Conservation (phyloP, 2,888 invertebrate genomes). For the Drosophila nigricruria region DNA sequence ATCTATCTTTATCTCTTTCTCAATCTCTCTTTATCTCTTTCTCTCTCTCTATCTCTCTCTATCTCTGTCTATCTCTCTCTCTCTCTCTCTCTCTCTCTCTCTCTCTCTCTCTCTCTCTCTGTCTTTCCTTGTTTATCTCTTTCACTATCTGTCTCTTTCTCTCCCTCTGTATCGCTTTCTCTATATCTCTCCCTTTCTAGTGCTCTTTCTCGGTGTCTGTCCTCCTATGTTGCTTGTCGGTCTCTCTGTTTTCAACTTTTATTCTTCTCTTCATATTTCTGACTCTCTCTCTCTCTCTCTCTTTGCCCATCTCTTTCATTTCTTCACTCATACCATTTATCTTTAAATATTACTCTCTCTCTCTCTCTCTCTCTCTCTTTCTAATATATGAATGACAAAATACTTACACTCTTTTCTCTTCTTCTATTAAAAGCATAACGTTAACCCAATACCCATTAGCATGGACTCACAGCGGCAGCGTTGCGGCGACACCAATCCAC, state of each 20-base stretch:
- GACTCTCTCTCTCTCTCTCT: not conserved
- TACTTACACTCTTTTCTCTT: not conserved
- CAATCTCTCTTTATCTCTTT: not conserved
- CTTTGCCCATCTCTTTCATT: too few species aligned
- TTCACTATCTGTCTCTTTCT: not conserved
- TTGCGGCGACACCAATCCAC: constrained; percentile 25
- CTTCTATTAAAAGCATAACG: not conserved
- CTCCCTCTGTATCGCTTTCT: not conserved
- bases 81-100: not conserved
- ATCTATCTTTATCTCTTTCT: not conserved
- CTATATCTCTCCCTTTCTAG: too few species aligned
- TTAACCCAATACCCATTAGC: not conserved
- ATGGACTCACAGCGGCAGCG: not conserved
- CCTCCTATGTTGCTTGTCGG: too few species aligned
- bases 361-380: not conserved
- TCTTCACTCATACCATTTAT: too few species aligned
- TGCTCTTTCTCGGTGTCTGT: too few species aligned
- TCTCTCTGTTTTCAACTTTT: too few species aligned
- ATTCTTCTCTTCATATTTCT: too few species aligned
- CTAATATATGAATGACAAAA: too few species aligned
- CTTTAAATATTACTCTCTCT: too few species aligned
- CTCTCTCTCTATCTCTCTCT: not conserved
- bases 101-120: not conserved
- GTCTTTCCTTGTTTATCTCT: not conserved
- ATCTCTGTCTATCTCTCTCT: not conserved